Percentiles rank a stretch among this genome's conserved stretches.
These are phyloP conservation scores for Lepisosteus osseus DNA, from an alignment of 2,113 vertebrate species.

Conservation along the genomic window DNA sequence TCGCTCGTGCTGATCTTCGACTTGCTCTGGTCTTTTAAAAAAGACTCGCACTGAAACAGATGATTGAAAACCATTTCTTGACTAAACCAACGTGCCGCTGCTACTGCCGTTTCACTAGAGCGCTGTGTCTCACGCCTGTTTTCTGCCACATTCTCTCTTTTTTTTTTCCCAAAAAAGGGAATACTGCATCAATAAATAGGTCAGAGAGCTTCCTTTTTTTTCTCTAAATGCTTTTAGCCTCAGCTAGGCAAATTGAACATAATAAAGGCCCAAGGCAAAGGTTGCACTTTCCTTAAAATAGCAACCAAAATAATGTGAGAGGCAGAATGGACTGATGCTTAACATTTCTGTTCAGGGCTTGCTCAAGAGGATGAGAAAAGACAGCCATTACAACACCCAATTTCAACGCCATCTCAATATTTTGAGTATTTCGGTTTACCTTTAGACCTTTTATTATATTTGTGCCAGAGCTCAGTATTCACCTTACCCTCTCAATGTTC, in stretches of 20 bases:
- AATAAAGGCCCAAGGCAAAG: slow-evolving; percentile 77
- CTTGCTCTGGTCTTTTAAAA: too few species aligned
- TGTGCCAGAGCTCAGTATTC: not conserved
- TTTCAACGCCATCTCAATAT: not conserved
- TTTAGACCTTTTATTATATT: not conserved
- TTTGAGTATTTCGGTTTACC: slow-evolving; percentile 4
- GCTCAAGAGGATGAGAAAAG: not conserved
- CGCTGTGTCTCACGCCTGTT: slow-evolving; percentile 23
- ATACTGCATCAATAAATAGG: slow-evolving; percentile 73
- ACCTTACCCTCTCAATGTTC: too few species aligned
- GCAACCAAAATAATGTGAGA: slow-evolving; percentile 52
- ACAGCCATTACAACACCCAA: not conserved
- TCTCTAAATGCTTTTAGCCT: slow-evolving; percentile 68
- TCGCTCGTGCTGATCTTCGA: too few species aligned
- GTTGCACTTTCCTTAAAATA: slow-evolving; percentile 73
- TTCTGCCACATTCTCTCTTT: slow-evolving; percentile 16
- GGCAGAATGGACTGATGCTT: slow-evolving; percentile 32
- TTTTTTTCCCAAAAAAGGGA: slow-evolving; percentile 32
- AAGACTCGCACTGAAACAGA: too few species aligned
- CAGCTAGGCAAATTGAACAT: slow-evolving; percentile 75
- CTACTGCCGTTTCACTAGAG: not conserved
- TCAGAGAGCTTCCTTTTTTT: slow-evolving; percentile 58
- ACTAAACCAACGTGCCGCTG: slow-evolving; percentile 13
- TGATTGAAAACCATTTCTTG: not conserved
- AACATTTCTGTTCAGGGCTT: slow-evolving; percentile 9